Evolutionary conservation across 2,113 vertebrate species (phyloP), one percentile per base, ranked within the genome.

Genomic region (Calidris pugnax): DNA sequence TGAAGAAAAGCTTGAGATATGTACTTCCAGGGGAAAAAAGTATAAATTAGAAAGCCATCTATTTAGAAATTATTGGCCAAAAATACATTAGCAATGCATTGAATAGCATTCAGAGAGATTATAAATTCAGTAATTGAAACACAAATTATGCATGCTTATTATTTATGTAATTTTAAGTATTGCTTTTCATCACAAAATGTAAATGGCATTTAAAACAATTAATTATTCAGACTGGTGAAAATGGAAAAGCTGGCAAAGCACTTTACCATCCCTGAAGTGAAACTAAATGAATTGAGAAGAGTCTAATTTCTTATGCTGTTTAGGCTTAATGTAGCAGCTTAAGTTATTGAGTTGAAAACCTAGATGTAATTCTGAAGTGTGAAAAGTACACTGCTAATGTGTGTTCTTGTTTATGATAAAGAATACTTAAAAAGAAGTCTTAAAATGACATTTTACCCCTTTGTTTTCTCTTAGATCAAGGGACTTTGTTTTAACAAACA

Each of bases 151-250:
- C 79, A 95, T 90, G 67, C 27, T 88, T 97, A 95, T 88, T 97
- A 96, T 98, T 98, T 97, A 97, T 98, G 90, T 96, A 98, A 96
- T 95, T 98, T 97, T 97, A 97, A 98, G 87, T 92, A 95, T 93
- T 97, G 76, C 87, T 97, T 80, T 96, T 96, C 94, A 88, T 97
- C 79, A 97, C 96, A 88, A 97, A 97, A 97, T 97, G 95, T 96
- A 95, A 94, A 96, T 97, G 89, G 30, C 51, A 90, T 97, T 97
- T 97, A 95, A 97, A 97, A 92, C 74, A 95, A 97, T 97, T 95
- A 95, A 98, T 98, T 98, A 97, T 98, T 98, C 91, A 98, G 93
- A 85, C 37, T 76, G 68, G 81, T 27, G 26, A 96, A 97, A 97
- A 97, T 96, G 60, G 76, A 88, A 96, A 96, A 87, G 89, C 90